Percentiles rank a stretch among this genome's conserved stretches.
These are phyloP conservation scores for Heterotis niloticus DNA, from an alignment of 2,113 vertebrate species.

Conservation along the genomic window DNA sequence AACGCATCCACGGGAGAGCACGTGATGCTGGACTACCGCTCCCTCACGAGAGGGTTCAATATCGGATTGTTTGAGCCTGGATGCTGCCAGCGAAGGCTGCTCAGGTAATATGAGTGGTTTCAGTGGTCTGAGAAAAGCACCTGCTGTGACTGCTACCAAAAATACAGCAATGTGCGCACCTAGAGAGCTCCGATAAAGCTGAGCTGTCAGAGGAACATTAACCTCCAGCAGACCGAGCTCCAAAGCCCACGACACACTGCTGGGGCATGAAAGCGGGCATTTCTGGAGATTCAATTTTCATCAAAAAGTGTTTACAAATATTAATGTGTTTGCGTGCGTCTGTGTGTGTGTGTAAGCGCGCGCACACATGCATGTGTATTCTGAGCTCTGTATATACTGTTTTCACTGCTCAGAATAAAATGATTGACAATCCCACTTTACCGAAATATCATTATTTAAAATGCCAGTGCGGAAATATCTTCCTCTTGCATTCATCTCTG, in stretches of 20 bases:
- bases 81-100: background rate
- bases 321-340: background rate
- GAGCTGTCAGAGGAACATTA: conserved; percentile 19
- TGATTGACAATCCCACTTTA: no score
- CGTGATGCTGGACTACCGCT: background rate
- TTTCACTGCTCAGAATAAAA: no score
- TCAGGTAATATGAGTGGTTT: background rate
- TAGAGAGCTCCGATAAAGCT: background rate
- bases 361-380: no score
- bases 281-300: conserved; percentile 8
- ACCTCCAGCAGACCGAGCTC: conserved; percentile 3
- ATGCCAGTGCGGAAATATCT: no score
- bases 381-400: no score
- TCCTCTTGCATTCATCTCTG: no score
- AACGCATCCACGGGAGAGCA: background rate
- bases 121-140: conserved; percentile 3
- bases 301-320: conserved; percentile 10
- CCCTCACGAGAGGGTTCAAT: background rate
- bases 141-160: background rate
- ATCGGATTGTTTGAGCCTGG: background rate
- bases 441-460: no score
- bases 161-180: background rate
- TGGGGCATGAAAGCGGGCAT: background rate
- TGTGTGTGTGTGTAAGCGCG: no score
- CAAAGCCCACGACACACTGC: background rate